These are phyloP conservation scores for Adelges cooleyi DNA, from an alignment of 1,140 invertebrate genomes.

Conservation along the genomic window DNA sequence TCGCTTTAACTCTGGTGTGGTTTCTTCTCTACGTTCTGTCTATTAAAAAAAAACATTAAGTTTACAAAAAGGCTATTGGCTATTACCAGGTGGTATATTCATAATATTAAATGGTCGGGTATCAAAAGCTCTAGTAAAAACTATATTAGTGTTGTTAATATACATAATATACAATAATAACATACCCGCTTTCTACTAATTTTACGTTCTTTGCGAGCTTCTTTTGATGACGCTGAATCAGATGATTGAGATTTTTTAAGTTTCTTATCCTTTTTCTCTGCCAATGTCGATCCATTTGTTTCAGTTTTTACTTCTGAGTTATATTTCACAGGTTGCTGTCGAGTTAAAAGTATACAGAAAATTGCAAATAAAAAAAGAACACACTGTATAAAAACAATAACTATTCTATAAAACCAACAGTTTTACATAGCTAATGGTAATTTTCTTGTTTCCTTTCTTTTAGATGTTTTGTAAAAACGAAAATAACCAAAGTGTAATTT, in stretches of 20 bases:
- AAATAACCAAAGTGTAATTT: constrained; percentile 17
- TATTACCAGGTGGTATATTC: too few relatives aligned
- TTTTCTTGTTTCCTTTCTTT: not conserved
- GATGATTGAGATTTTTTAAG: constrained; percentile 14
- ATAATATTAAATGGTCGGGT: too few relatives aligned
- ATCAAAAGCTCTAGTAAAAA: too few relatives aligned
- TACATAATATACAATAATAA: too few relatives aligned
- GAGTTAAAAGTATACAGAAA: constrained; percentile 8
- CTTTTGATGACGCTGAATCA: not conserved
- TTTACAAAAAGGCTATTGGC: too few relatives aligned
- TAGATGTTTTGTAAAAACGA: not conserved
- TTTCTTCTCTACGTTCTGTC: not conserved
- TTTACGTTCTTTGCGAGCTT: constrained; percentile 23
- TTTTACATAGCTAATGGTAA: too few relatives aligned
- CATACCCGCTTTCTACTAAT: constrained; percentile 5
- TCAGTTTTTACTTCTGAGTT: constrained; percentile 8
- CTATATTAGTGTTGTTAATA: too few relatives aligned
- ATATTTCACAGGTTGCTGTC: not conserved
- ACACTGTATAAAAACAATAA: not conserved
- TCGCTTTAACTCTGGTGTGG: constrained; percentile 11
- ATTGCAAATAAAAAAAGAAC: constrained; percentile 9
- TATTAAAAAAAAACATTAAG: constrained; percentile 8
- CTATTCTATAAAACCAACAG: too few relatives aligned
- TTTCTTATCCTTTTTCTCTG: constrained; percentile 19
- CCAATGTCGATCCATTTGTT: constrained; percentile 7